Evolutionary conservation across 2,888 invertebrate species (phyloP).

Genomic region (Isotomurus palustris): DNA sequence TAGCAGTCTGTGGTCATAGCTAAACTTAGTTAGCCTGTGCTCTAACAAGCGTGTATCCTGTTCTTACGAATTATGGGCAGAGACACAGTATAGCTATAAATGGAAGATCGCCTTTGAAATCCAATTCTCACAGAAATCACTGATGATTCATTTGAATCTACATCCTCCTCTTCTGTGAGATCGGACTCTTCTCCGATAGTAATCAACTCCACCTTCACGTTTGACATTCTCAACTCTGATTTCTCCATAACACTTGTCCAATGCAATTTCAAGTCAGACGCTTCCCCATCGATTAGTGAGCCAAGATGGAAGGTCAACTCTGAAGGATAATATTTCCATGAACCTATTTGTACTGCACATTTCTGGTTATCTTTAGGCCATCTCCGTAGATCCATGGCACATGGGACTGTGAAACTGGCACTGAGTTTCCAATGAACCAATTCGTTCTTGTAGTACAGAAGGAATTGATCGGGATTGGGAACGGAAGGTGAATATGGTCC

Average conservation of each 20-base stretch:
- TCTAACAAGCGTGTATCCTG: not conserved
- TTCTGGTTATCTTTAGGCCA: slow-evolving; percentile 67
- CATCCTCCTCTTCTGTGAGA: slow-evolving; percentile 57
- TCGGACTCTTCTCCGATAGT: no score
- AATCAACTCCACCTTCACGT: slow-evolving; percentile 16
- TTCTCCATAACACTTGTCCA: no score
- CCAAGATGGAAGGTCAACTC: slow-evolving; percentile 33
- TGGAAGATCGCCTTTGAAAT: slow-evolving; percentile 58
- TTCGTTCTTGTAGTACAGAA: no score
- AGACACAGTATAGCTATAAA: slow-evolving; percentile 60
- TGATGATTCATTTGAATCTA: slow-evolving; percentile 51
- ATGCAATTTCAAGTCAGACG: no score
- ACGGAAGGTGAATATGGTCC: no score
- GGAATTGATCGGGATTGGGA: no score
- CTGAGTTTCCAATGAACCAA: slow-evolving; percentile 69
- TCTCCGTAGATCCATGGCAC: slow-evolving; percentile 61
- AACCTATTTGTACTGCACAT: slow-evolving; percentile 61
- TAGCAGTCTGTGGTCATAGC: no score
- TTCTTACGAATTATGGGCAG: slow-evolving; percentile 57
- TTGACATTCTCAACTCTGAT: no score
- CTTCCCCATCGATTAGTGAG: no score
- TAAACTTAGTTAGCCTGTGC: no score
- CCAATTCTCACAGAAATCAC: no score
- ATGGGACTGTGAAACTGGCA: slow-evolving; percentile 62
- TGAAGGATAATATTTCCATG: slow-evolving; percentile 61